A percentile compares a stretch with the other conserved stretches of the same genome.
Evolutionary conservation across 2,888 invertebrate genomes (phyloP).

Genomic region (Nasonia oneida): DNA sequence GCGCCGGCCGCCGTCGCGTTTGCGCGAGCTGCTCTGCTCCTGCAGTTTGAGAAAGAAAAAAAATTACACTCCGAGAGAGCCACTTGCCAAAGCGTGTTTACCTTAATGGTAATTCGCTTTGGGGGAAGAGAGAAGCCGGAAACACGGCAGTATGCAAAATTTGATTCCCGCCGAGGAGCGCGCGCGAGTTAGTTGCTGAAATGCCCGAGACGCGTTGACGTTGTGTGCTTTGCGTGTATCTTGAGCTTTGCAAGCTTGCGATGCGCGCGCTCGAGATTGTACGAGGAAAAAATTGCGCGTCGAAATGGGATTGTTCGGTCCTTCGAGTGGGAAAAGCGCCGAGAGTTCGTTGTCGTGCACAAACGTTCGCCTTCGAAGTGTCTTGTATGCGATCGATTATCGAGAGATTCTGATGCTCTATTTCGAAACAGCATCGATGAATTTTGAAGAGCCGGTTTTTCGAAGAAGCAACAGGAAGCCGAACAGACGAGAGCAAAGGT

Average conservation of each 20-base stretch:
- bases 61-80: slow-evolving; percentile 15
- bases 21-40: not conserved
- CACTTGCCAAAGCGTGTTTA: slow-evolving; percentile 60
- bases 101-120: slow-evolving; percentile 60
- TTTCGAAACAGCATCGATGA: no score
- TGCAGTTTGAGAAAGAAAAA: slow-evolving; percentile 11
- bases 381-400: no score
- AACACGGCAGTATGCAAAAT: slow-evolving; percentile 46
- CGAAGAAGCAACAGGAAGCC: no score
- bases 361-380: no score
- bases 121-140: not conserved
- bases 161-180: slow-evolving; percentile 40
- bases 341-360: no score
- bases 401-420: no score
- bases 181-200: slow-evolving; percentile 19
- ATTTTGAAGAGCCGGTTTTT: no score
- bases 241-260: not conserved
- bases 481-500: no score
- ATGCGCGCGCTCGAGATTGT: not conserved
- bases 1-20: not conserved
- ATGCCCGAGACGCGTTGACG: slow-evolving; percentile 31
- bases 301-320: not conserved
- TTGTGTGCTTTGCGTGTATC: not conserved
- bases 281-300: not conserved
- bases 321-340: no score